These are phyloP conservation scores for Ditylenchus weischeri DNA, from an alignment of 2,888 invertebrate genomes.

Conservation along the genomic window DNA sequence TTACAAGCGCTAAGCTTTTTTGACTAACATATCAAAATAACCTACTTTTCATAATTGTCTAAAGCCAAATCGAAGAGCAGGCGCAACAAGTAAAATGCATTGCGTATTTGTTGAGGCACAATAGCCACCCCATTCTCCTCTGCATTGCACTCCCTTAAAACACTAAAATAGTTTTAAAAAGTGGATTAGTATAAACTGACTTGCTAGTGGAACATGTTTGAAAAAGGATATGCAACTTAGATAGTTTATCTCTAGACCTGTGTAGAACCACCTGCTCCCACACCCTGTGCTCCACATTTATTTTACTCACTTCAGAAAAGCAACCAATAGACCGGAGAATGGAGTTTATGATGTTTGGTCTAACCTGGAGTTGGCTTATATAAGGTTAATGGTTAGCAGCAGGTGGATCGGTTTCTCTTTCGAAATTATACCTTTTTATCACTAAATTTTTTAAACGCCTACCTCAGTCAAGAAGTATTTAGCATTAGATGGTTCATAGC, in stretches of 20 bases:
- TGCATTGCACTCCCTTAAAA: not conserved
- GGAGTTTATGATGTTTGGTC: slow-evolving; percentile 86
- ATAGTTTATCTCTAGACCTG: slow-evolving; percentile 31
- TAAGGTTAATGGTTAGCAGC: not conserved
- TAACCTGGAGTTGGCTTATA: slow-evolving; percentile 68
- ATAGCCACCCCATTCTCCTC: slow-evolving; percentile 20
- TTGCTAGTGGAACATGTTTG: slow-evolving; percentile 3
- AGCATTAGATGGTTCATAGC: slow-evolving; percentile 97
- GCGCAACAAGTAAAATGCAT: slow-evolving; percentile 79
- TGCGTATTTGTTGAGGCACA: slow-evolving; percentile 75
- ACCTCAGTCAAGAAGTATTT: slow-evolving; percentile 95
- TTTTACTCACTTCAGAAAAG: slow-evolving; percentile 64
- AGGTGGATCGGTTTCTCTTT: too few relatives aligned
- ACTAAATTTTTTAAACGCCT: slow-evolving; percentile 35
- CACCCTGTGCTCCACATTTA: slow-evolving; percentile 27
- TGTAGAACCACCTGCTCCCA: slow-evolving; percentile 36
- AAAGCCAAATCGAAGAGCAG: slow-evolving; percentile 89
- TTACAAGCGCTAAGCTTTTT: not conserved
- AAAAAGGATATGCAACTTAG: slow-evolving; percentile 48
- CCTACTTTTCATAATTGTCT: slow-evolving; percentile 87
- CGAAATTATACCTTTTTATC: not conserved
- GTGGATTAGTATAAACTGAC: slow-evolving; percentile 6
- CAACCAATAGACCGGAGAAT: slow-evolving; percentile 87
- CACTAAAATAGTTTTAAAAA: not conserved
- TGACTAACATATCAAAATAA: slow-evolving; percentile 26